Evolutionary conservation across 1,140 invertebrate species (phyloP), one percentile per base, ranked within the genome.

Genomic region (Drosophila trapezifrons): DNA sequence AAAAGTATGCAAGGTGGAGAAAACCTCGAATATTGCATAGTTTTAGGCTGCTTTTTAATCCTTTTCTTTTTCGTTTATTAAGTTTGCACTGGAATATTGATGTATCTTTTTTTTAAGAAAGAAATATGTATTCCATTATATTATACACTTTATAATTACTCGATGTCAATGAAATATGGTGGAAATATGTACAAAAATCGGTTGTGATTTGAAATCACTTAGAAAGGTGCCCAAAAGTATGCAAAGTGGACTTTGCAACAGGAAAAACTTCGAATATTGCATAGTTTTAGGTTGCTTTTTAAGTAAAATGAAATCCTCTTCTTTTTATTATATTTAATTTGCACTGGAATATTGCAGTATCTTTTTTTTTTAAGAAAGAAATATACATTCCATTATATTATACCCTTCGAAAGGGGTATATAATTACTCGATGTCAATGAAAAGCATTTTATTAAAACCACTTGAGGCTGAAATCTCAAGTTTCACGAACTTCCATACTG

Each of bases 371-470:
- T n/a, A n/a, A 8, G 15, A 6, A n/a, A 6, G 6, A 38, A 38
- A n/a, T n/a, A n/a, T n/a, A n/a, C n/a, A n/a, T n/a, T 13, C 0
- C 0, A 13, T 15, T 13, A 9, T 15, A 13, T 3, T 18, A 9
- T 9, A n/a, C 6, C n/a, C 29, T 10, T 15, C 35, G 2, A 17
- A 10, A 37, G 17, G 2, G 9, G 9, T 6, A 10, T 10, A 43
- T 43, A 46, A 20, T 46, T 37, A 45, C 32, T 62, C 25, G 20
- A 32, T 20, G 17, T 15, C 45, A 67, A 35, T 64, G 22, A 25
- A 18, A 32, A 13, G 9, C 15, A 20, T 17, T 29, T 69, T 17
- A 57, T 35, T 15, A 4, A 15, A 20, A 57, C 52, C n/a, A 12
- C 13, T 37, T 18, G 1, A 27, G 35, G 13, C 17, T 9, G 13